phyloP scores from a whole-genome alignment of 2,888 invertebrate genomes.

The Drosophila cracens region DNA sequence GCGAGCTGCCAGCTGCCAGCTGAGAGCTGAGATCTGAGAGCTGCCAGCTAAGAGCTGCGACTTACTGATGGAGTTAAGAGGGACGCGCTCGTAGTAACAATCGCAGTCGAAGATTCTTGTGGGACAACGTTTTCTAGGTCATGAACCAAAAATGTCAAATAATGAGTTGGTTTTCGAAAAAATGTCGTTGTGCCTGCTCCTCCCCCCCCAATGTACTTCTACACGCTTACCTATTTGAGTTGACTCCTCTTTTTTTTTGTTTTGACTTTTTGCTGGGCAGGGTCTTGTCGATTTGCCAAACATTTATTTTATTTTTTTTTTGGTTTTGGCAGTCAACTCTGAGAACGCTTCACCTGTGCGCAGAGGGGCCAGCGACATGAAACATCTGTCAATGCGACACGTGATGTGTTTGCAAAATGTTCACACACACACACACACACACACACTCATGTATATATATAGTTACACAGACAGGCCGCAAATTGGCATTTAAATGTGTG shows the following conservation, averaged over 20 bases:
- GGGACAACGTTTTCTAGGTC: slow-evolving; percentile 68
- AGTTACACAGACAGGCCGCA: slow-evolving; percentile 16
- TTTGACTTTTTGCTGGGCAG: slow-evolving; percentile 16
- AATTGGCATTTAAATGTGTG: slow-evolving; percentile 56
- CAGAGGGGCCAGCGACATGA: slow-evolving; percentile 28
- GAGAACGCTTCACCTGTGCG: slow-evolving; percentile 37
- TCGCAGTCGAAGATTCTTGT: slow-evolving; percentile 32
- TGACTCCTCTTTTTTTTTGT: neutral
- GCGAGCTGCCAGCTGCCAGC: neutral
- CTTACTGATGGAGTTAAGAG: neutral
- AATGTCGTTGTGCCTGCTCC: slow-evolving; percentile 28
- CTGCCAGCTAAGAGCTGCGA: neutral
- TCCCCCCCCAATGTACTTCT: neutral
- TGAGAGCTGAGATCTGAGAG: neutral
- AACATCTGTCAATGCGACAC: slow-evolving; percentile 64
- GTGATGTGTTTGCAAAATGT: slow-evolving; percentile 56
- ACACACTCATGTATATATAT: neutral
- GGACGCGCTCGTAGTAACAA: slow-evolving; percentile 1
- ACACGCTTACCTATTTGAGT: slow-evolving; percentile 19
- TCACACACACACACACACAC: slow-evolving; percentile 19
- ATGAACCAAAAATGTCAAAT: slow-evolving; percentile 77
- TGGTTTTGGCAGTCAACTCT: slow-evolving; percentile 22
- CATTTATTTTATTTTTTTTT: slow-evolving; percentile 23
- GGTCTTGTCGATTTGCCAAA: slow-evolving; percentile 58
- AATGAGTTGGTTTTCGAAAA: slow-evolving; percentile 66